Base-by-base conservation (phyloP, 2,888 invertebrate species). In the Nephrotoma appendiculata region DNA sequence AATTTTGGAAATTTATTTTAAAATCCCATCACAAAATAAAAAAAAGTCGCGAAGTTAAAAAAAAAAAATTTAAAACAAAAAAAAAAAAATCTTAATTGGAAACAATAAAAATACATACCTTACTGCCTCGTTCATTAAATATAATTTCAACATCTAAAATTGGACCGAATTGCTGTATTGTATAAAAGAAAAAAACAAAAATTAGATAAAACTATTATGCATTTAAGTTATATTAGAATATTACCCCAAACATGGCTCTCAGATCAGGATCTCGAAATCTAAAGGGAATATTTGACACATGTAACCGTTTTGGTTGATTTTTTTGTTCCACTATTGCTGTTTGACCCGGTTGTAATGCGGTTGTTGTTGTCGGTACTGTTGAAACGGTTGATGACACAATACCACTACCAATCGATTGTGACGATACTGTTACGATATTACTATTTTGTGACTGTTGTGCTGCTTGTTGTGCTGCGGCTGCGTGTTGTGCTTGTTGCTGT, bases 71-170 rank as follows among this genome's bases (percentile, higher is more conserved):
- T 31, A 71, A 71, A 71, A 19, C 19, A 71, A 71, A 71, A 52
- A 19, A 71, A 71, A 71, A 52, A 19, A 71, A 71, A 71, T 71
- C 87, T 87, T 57, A 86, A 86, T 87, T 86, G 86, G 71, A 71
- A 71, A 71, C 71, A 71, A 71, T 71, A 71, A 71, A 71, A 71
- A 84, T 52, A 92, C 97, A 96, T 96, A 99, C 99, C 98, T 99
- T 99, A 90, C 99, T 99, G 92, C 99, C 99, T 90, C 99, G 95
- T 94, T 99, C 99, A 93, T 99, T 99, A 95, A 99, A 99, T 92
- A 99, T 99, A 91, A 99, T 99, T 95, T 99, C 99, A 93, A 99
- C 99, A 93, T 99, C 99, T 92, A 99, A 95, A 92, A 99, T 99
- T 91, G 96, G 96, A 92, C 99, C 99, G 94, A 97, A 99, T 96